Evolutionary conservation across 2,888 invertebrate genomes (phyloP), one percentile per base, ranked within the genome.

Genomic region (Melieria picta): DNA sequence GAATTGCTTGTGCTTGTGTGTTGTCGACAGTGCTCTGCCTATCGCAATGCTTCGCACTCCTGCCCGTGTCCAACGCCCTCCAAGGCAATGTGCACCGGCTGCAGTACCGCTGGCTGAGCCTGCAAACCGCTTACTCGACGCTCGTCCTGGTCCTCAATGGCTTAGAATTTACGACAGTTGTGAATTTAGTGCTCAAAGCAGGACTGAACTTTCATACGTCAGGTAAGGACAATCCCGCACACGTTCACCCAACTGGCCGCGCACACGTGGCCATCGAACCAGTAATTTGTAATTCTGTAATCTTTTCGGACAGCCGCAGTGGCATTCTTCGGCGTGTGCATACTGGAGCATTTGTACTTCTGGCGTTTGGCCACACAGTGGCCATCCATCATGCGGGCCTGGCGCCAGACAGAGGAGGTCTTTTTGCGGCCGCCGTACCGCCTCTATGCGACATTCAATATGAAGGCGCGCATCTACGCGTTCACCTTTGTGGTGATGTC

Each of bases 361-460:
- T 85, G 86, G 86, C 79, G 81, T 66, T 72, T 87, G 76, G 85
- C 86, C 9, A 76, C 74, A n/a, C 82, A 81, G 45, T 87, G 87
- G 87, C 83, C 81, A 43, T 72, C 71, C 11, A 79, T 87, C 5
- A 84, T 85, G 76, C 65, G 73, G 3, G 74, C 76, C 9, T 87
- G 87, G 86, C 74, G 79, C 10, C 77, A 79, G 11, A 82, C 80
- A 9, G 87, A 87, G 64, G 77, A 82, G 70, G 78, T 85, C n/a
- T 87, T 87, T 56, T 75, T 85, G 1, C 79, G 77, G 42, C 72
- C 80, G 4, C 84, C 86, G 1, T 87, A 87, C 80, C 80, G 82
- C 7, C 76, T 82, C 47, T 83, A 82, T 61, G 81, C 78, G 7
- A 79, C 76, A 9, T 84, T 79, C 57, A 84, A 79, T 64, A 83